A percentile compares a stretch with the other conserved stretches of the same genome.
phyloP scores from a whole-genome alignment of 64 coral and sea anemone species.

The Orbicella faveolata region DNA sequence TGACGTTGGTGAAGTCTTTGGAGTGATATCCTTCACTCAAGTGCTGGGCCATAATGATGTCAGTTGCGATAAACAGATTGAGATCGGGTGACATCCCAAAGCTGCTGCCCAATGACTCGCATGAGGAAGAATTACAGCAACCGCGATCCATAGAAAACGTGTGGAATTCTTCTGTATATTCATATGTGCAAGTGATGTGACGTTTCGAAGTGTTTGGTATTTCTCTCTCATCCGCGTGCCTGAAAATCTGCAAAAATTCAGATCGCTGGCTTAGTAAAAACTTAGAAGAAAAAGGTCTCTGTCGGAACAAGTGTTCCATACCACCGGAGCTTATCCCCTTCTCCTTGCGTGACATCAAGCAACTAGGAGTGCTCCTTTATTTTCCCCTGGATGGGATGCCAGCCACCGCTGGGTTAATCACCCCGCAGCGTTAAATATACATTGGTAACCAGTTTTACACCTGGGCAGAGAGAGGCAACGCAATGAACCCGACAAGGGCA shows the following conservation, averaged over 20 bases:
- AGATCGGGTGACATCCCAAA: background rate
- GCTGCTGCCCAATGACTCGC: background rate
- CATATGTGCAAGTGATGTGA: background rate
- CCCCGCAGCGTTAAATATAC: too few species aligned
- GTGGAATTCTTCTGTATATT: background rate
- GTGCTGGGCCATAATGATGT: slow-evolving; percentile 18
- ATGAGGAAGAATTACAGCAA: slow-evolving; percentile 3
- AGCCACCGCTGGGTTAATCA: too few species aligned
- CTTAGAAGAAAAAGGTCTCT: background rate
- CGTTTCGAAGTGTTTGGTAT: background rate
- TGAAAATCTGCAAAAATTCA: slow-evolving; percentile 37
- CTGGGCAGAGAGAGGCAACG: too few species aligned
- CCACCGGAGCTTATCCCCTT: background rate
- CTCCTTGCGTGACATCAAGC: background rate
- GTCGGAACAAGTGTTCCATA: background rate
- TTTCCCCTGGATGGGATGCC: too few species aligned
- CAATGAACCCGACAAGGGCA: too few species aligned
- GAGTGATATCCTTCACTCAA: slow-evolving; percentile 34
- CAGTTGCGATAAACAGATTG: slow-evolving; percentile 24
- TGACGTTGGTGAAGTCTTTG: slow-evolving; percentile 37
- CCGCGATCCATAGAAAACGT: slow-evolving; percentile 10
- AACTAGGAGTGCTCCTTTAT: too few species aligned
- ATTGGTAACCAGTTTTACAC: too few species aligned
- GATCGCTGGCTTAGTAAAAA: background rate
- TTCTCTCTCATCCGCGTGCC: background rate